Evolutionary conservation across 2,113 vertebrate species (phyloP).

Genomic region (Isichthys henryi): DNA sequence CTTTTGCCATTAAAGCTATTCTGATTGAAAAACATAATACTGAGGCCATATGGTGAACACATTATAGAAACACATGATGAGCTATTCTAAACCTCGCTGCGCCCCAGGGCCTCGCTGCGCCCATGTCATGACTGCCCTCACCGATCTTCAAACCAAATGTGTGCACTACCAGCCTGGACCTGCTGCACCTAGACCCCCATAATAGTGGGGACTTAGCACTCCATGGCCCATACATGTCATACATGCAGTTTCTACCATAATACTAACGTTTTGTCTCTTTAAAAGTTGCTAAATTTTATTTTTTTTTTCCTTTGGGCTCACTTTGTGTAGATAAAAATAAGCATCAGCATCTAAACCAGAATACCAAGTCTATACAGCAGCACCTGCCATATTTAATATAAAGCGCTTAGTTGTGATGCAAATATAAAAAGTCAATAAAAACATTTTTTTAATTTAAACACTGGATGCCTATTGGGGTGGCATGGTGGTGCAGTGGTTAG

Average conservation of each 20-base stretch:
- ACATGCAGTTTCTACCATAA: not conserved
- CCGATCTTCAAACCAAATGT: not conserved
- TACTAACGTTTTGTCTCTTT: not conserved
- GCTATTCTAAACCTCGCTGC: not conserved
- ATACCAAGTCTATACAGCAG: not conserved
- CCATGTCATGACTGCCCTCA: not conserved
- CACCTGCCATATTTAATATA: not conserved
- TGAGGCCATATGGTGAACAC: not conserved
- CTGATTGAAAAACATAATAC: not conserved
- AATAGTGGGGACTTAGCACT: not conserved
- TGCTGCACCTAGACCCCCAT: too few species aligned
- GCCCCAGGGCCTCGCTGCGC: not conserved
- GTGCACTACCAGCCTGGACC: not conserved
- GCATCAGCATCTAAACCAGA: not conserved
- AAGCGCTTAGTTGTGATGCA: not conserved
- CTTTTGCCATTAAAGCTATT: not conserved
- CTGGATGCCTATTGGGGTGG: not conserved
- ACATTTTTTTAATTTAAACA: not conserved
- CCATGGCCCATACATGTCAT: not conserved
- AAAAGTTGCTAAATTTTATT: not conserved
- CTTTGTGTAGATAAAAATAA: not conserved
- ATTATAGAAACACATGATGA: not conserved
- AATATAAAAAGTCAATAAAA: not conserved
- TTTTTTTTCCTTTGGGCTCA: not conserved
- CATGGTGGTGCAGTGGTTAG: too few species aligned